Conservation (phyloP, 2,113 vertebrate genomes). For the Rhinolophus sinicus region DNA sequence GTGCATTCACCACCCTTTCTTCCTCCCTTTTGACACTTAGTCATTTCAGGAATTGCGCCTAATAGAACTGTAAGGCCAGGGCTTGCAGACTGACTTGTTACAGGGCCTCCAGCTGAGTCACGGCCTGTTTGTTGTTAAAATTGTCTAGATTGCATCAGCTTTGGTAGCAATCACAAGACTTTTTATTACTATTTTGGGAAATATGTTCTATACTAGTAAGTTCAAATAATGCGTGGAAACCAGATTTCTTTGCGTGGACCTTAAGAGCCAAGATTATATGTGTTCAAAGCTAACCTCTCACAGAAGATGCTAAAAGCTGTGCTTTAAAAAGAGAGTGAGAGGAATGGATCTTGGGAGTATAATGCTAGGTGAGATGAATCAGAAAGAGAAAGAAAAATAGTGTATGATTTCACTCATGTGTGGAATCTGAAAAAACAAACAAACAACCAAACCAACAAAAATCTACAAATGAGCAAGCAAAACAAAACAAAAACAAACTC, state of each 20-base stretch:
- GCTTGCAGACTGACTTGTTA: background rate
- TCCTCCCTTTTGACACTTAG: background rate
- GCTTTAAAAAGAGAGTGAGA: background rate
- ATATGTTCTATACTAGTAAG: background rate
- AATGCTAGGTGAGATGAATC: background rate
- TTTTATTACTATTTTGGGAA: background rate
- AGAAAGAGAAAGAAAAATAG: background rate
- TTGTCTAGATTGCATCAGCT: background rate
- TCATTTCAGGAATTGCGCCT: background rate
- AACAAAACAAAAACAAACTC: background rate
- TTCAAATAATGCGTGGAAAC: background rate
- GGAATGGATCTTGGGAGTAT: background rate
- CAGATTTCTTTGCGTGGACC: background rate
- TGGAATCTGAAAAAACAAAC: background rate
- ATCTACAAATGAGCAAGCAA: background rate
- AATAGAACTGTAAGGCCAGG: background rate
- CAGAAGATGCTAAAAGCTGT: background rate
- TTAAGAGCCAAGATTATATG: background rate
- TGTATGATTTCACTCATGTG: too few species aligned
- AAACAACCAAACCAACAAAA: background rate
- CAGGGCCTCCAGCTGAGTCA: rapidly evolving
- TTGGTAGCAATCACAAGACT: background rate
- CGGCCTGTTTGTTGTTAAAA: too few species aligned
- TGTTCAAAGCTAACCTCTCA: background rate
- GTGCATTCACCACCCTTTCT: too few species aligned